Conservation (phyloP, 1,140 invertebrate species). For the Akabosia matsudoensis region DNA sequence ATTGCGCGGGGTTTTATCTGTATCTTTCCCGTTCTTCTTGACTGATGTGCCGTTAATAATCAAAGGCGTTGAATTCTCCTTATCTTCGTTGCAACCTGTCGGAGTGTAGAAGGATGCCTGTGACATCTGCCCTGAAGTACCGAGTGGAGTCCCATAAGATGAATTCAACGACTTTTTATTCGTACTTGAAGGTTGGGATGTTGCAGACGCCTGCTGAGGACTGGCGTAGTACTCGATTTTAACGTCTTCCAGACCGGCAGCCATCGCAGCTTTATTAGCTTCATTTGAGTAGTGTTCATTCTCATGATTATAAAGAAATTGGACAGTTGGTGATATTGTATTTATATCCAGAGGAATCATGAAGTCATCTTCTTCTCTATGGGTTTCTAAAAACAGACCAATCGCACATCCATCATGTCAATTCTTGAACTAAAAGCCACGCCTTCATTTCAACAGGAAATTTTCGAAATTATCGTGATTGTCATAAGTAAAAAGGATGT, state of each 20-base stretch:
- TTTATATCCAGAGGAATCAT: slow-evolving; percentile 25
- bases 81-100: background rate
- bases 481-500: background rate
- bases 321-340: slow-evolving; percentile 27
- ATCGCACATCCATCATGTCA: background rate
- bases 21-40: no score
- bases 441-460: background rate
- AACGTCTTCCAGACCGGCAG: slow-evolving; percentile 7
- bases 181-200: background rate
- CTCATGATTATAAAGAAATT: slow-evolving; percentile 6
- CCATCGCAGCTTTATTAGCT: background rate
- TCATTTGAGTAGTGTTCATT: slow-evolving; percentile 6
- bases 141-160: background rate
- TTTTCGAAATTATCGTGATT: background rate
- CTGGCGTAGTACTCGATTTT: slow-evolving; percentile 19
- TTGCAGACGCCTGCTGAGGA: background rate
- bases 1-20: no score
- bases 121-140: background rate
- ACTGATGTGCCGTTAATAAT: no score
- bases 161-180: background rate
- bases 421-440: no score
- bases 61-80: slow-evolving; percentile 1
- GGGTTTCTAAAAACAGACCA: slow-evolving; percentile 31
- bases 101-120: slow-evolving; percentile 18
- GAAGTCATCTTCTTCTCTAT: slow-evolving; percentile 41